Conservation (phyloP, 2,113 vertebrate genomes). For the Herpailurus yagouaroundi region DNA sequence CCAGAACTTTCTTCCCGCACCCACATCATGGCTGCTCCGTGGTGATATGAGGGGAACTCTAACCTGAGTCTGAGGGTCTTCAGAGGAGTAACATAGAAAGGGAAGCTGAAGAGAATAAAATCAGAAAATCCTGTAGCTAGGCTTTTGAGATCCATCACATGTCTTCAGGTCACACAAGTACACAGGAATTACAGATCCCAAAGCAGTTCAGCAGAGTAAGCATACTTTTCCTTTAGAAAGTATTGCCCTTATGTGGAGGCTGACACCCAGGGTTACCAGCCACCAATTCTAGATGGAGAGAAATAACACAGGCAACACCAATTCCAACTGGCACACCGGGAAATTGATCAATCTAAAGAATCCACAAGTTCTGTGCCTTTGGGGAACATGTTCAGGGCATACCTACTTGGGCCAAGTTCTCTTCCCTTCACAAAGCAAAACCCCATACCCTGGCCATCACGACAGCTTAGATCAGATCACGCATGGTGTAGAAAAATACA, state of each 20-base stretch:
- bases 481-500: not conserved
- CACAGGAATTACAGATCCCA: not conserved
- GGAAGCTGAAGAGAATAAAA: not conserved
- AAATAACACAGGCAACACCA: not conserved
- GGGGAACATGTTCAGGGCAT: not conserved
- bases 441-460: not conserved
- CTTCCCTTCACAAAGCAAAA: not conserved
- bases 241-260: not conserved
- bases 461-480: not conserved
- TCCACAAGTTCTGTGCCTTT: not conserved
- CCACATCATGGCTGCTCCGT: not conserved
- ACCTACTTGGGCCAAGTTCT: not conserved
- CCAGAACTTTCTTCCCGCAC: not conserved
- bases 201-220: not conserved
- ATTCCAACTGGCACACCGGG: not conserved
- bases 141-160: not conserved
- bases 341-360: not conserved
- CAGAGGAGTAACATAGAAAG: not conserved
- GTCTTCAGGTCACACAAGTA: not conserved
- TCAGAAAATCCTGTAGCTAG: not conserved
- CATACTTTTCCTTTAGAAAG: not conserved
- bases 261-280: not conserved
- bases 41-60: not conserved
- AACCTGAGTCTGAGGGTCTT: not conserved
- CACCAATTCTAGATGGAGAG: not conserved